Evolutionary conservation across 2,113 vertebrate species (phyloP).

Genomic region (Macquaria ambigua): DNA sequence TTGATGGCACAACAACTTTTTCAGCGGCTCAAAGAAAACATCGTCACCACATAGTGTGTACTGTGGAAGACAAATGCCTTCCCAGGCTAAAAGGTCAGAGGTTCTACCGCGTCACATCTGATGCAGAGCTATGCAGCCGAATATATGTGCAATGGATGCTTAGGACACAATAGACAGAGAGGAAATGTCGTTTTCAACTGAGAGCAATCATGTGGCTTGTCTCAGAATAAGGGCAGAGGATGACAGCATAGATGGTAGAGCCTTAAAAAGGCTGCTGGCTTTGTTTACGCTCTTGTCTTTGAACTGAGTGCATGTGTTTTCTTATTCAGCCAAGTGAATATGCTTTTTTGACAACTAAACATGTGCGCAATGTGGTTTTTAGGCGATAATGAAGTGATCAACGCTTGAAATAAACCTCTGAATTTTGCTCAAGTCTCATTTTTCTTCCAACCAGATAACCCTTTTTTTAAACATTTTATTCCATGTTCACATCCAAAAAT

Average conservation of each 20-base stretch:
- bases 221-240: conserved; percentile 54
- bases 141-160: conserved; percentile 16
- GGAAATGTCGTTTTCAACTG: conserved; percentile 43
- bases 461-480: not conserved
- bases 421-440: not conserved
- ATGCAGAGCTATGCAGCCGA: conserved; percentile 41
- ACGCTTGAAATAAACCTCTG: not conserved
- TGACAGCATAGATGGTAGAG: conserved; percentile 50
- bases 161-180: conserved; percentile 47
- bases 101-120: conserved; percentile 70
- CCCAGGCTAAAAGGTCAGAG: conserved; percentile 78
- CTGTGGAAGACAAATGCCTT: conserved; percentile 82
- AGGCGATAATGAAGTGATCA: not conserved
- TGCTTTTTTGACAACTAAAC: not conserved
- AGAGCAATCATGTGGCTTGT: conserved; percentile 72
- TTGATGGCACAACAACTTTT: conserved; percentile 62
- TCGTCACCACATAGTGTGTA: conserved; percentile 48
- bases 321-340: not conserved
- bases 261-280: not conserved
- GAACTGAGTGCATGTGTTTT: not conserved
- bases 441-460: not conserved
- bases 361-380: not conserved
- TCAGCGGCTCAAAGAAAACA: conserved; percentile 71
- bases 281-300: conserved; percentile 11
- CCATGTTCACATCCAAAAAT: not conserved